These are phyloP conservation scores for Hippocampus barbouri DNA, from an alignment of 2,113 vertebrate genomes.

Conservation along the genomic window DNA sequence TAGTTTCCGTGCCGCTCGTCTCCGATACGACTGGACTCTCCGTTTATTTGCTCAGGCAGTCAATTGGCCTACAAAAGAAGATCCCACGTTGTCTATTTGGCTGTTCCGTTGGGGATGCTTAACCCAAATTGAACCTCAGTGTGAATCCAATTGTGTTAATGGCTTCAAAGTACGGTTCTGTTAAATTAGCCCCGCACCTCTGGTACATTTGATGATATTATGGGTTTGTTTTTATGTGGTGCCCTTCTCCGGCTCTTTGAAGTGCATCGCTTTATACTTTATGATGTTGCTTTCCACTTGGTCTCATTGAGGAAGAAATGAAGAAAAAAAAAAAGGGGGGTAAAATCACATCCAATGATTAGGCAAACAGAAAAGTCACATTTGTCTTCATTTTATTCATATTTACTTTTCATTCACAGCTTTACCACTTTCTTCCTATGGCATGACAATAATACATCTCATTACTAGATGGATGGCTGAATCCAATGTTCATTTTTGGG, in stretches of 20 bases:
- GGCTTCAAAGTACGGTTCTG: conserved; percentile 30
- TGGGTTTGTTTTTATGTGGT: background rate
- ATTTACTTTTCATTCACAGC: conserved; percentile 70
- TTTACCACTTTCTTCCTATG: conserved; percentile 67
- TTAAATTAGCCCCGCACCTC: conserved; percentile 32
- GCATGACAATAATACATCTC: conserved; percentile 57
- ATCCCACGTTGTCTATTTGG: conserved; percentile 41
- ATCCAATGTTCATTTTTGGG: conserved; percentile 11
- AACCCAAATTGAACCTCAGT: conserved; percentile 65
- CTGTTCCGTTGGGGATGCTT: conserved; percentile 58
- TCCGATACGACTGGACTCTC: conserved; percentile 11
- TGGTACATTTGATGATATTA: conserved; percentile 9
- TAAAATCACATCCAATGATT: background rate
- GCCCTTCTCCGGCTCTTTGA: conserved; percentile 6
- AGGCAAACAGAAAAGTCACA: conserved; percentile 19
- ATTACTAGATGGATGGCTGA: conserved; percentile 45
- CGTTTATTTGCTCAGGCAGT: conserved; percentile 56
- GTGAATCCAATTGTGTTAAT: conserved; percentile 63
- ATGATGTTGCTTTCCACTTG: conserved; percentile 7
- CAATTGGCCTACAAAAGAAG: conserved; percentile 52
- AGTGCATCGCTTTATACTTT: conserved; percentile 7
- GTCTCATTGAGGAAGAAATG: conserved; percentile 7
- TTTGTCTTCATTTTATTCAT: conserved; percentile 51
- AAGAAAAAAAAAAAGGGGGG: background rate
- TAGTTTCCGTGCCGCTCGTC: background rate